Conservation (phyloP, 2,797 vertebrate species). For the Synanceia verrucosa region DNA sequence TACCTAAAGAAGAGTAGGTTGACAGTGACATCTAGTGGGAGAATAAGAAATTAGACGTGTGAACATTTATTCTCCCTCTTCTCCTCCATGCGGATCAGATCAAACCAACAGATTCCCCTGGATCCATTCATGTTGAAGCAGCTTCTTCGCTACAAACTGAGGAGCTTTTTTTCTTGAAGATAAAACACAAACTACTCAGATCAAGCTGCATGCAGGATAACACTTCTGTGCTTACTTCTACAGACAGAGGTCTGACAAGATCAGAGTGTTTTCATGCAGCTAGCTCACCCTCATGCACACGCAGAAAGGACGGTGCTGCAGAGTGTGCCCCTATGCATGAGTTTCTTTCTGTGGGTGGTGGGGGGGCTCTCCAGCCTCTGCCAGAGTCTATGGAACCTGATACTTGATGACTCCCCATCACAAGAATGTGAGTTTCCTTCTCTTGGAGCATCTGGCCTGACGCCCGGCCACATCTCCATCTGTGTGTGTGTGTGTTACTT, state of each 20-base stretch:
- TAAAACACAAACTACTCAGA: neutral
- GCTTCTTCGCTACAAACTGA: neutral
- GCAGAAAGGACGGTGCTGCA: constrained; percentile 12
- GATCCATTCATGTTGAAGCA: neutral
- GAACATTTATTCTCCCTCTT: neutral
- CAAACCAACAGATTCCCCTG: neutral
- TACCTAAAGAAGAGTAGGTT: neutral
- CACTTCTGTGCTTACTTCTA: neutral
- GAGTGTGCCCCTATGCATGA: constrained; percentile 25
- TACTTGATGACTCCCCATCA: constrained; percentile 96
- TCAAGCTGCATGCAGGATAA: constrained; percentile 17
- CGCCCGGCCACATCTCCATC: constrained; percentile 91
- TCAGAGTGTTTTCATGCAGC: constrained; percentile 28
- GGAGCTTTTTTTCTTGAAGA: neutral
- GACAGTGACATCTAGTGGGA: constrained; percentile 68
- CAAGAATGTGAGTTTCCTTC: constrained; percentile 97
- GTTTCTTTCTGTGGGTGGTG: constrained; percentile 49
- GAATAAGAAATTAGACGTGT: constrained; percentile 1
- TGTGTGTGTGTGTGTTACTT: constrained; percentile 72
- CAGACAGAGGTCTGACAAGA: constrained; percentile 23
- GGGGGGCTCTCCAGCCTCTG: constrained; percentile 86
- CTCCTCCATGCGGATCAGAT: neutral
- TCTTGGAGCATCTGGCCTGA: constrained; percentile 82
- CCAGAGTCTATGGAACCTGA: constrained; percentile 97
- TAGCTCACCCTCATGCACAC: constrained; percentile 20